A percentile compares a stretch with the other conserved stretches of the same genome.
Evolutionary conservation across 2,888 invertebrate genomes (phyloP).

Genomic region (Auanema freiburgensis): DNA sequence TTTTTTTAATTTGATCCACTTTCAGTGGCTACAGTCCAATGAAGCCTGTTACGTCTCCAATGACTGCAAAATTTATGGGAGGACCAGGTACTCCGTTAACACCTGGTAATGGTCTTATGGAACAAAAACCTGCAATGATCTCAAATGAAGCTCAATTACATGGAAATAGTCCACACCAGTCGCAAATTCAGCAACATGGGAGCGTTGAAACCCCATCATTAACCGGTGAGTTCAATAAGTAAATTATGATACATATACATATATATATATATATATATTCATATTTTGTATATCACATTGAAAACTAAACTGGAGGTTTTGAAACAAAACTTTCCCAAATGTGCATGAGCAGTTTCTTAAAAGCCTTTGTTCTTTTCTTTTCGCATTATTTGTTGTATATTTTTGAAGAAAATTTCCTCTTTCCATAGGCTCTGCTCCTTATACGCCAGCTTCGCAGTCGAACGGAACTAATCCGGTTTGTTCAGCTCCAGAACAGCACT

Average conservation of each 20-base stretch:
- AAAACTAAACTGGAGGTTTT: too few species aligned
- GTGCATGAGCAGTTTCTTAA: too few species aligned
- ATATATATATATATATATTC: too few species aligned
- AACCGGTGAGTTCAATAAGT: conserved; percentile 6
- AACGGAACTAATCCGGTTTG: conserved; percentile 10
- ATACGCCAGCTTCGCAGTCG: conserved; percentile 20
- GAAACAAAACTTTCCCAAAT: too few species aligned
- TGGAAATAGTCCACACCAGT: conserved; percentile 4
- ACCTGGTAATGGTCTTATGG: neutral
- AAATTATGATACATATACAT: too few species aligned
- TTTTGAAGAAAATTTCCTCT: too few species aligned
- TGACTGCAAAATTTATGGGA: conserved; percentile 1
- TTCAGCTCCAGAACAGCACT: neutral
- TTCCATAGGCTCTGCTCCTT: conserved; percentile 19
- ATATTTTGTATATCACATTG: too few species aligned
- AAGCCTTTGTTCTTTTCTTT: too few species aligned
- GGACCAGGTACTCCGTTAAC: conserved; percentile 14
- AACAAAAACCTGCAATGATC: neutral
- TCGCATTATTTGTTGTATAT: too few species aligned
- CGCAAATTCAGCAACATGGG: conserved; percentile 13
- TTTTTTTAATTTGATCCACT: too few species aligned
- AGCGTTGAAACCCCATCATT: conserved; percentile 16
- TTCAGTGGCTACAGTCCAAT: conserved; percentile 14
- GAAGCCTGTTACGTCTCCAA: conserved; percentile 13
- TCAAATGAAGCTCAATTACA: conserved; percentile 7